phyloP scores from a whole-genome alignment of 1,140 invertebrate species.

The Trachelipus rathkii region DNA sequence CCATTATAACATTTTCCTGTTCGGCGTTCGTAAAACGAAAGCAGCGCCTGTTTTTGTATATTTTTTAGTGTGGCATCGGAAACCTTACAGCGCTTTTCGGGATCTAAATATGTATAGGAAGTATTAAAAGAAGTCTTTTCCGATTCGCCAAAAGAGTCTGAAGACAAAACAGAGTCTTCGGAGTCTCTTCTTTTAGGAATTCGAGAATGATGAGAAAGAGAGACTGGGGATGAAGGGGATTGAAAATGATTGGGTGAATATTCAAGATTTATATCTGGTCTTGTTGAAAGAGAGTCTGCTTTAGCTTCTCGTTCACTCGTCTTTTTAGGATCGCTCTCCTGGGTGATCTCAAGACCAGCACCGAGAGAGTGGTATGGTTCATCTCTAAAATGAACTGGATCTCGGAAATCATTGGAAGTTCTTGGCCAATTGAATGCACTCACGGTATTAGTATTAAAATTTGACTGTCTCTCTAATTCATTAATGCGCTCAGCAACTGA shows the following conservation, averaged over 20 bases:
- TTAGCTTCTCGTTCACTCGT: neutral
- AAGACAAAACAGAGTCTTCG: slow-evolving; percentile 8
- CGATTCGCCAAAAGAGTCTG: neutral
- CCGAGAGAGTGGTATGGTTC: neutral
- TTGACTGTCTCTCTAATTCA: slow-evolving; percentile 60
- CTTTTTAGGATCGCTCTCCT: neutral
- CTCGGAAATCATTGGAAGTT: slow-evolving; percentile 30
- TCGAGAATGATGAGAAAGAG: slow-evolving; percentile 17
- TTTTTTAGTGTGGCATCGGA: slow-evolving; percentile 74
- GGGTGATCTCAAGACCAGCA: neutral
- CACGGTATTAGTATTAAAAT: neutral
- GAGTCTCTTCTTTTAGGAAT: slow-evolving; percentile 31
- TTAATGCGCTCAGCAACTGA: slow-evolving; percentile 71
- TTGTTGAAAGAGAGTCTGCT: neutral
- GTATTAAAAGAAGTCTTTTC: slow-evolving; percentile 44
- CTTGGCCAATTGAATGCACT: slow-evolving; percentile 9
- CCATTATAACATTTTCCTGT: neutral
- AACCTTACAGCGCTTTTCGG: slow-evolving; percentile 68
- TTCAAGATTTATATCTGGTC: neutral
- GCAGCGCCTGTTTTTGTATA: slow-evolving; percentile 77
- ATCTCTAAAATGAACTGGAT: slow-evolving; percentile 18
- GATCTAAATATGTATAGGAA: slow-evolving; percentile 67
- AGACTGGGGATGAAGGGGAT: slow-evolving; percentile 20
- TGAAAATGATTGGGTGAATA: neutral
- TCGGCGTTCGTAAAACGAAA: slow-evolving; percentile 69